These are phyloP conservation scores for Blera fallax DNA, from an alignment of 2,888 invertebrate species.

Conservation along the genomic window DNA sequence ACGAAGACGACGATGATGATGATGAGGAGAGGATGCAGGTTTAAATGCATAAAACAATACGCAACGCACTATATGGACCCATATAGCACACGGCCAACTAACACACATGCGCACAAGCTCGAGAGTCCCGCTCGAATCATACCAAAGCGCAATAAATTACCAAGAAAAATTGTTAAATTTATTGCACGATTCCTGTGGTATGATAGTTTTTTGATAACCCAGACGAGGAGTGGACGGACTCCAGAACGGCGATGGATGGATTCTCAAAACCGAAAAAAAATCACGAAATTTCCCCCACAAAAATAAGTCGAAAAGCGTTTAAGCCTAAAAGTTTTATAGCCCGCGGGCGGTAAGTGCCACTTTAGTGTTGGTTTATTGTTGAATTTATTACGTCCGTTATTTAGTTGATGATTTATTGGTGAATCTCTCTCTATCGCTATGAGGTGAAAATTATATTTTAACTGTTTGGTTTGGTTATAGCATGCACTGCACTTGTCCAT, in stretches of 20 bases:
- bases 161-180: slow-evolving; percentile 69
- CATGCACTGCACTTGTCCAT: slow-evolving; percentile 24
- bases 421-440: slow-evolving; percentile 39
- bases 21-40: slow-evolving; percentile 46
- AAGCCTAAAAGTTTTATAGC: slow-evolving; percentile 50
- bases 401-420: slow-evolving; percentile 70
- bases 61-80: slow-evolving; percentile 37
- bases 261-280: slow-evolving; percentile 18
- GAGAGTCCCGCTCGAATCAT: slow-evolving; percentile 23
- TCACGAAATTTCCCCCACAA: not conserved
- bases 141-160: slow-evolving; percentile 64
- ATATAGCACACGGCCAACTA: slow-evolving; percentile 52
- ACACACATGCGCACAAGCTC: slow-evolving; percentile 21
- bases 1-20: slow-evolving; percentile 25
- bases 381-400: slow-evolving; percentile 71
- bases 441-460: slow-evolving; percentile 68
- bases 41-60: slow-evolving; percentile 21
- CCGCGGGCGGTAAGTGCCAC: slow-evolving; percentile 66
- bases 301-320: slow-evolving; percentile 55
- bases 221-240: slow-evolving; percentile 5
- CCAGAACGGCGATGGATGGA: slow-evolving; percentile 41
- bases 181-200: slow-evolving; percentile 68
- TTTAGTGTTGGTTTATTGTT: slow-evolving; percentile 72
- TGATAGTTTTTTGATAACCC: slow-evolving; percentile 72
- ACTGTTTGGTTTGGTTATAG: slow-evolving; percentile 38